Conservation (phyloP, 2,888 invertebrate genomes). For the Agonopterix arenella region DNA sequence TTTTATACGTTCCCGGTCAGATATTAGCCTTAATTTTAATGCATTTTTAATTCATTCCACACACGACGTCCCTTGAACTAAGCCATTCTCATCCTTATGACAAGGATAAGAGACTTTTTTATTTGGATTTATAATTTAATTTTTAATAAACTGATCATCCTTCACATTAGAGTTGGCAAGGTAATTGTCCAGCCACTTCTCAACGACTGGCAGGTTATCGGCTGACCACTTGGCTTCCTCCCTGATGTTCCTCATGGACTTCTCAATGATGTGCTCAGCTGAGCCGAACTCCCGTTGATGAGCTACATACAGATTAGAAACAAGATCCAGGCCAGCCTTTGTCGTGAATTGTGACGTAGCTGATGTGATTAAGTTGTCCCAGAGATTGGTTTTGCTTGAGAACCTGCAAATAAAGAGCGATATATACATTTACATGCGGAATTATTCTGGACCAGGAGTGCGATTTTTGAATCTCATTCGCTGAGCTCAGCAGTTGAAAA, state of each 20-base stretch:
- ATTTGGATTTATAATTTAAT: background rate
- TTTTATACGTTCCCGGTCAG: too few relatives aligned
- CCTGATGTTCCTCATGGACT: constrained; percentile 83
- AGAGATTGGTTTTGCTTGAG: constrained; percentile 81
- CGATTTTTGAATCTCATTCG: too few relatives aligned
- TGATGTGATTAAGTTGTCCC: constrained; percentile 85
- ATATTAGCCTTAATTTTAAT: too few relatives aligned
- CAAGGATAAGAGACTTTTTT: too few relatives aligned
- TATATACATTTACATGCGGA: too few relatives aligned
- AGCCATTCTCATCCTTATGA: too few relatives aligned
- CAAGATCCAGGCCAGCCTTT: constrained; percentile 83
- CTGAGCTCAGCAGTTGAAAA: too few relatives aligned
- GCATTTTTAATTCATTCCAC: too few relatives aligned
- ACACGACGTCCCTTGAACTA: too few relatives aligned
- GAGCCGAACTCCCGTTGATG: constrained; percentile 83
- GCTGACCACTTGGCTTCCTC: constrained; percentile 87
- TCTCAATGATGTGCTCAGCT: constrained; percentile 84
- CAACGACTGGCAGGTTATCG: constrained; percentile 84
- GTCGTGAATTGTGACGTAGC: constrained; percentile 87
- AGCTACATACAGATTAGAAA: constrained; percentile 79
- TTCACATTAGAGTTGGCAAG: constrained; percentile 1
- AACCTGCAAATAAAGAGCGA: constrained; percentile 62
- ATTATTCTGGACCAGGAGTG: too few relatives aligned
- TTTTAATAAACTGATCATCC: background rate
- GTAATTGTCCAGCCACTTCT: constrained; percentile 79